Percentiles rank a stretch among this genome's conserved stretches.
Evolutionary conservation across 2,888 invertebrate species (phyloP).

Genomic region (Diaprepes abbreviatus): DNA sequence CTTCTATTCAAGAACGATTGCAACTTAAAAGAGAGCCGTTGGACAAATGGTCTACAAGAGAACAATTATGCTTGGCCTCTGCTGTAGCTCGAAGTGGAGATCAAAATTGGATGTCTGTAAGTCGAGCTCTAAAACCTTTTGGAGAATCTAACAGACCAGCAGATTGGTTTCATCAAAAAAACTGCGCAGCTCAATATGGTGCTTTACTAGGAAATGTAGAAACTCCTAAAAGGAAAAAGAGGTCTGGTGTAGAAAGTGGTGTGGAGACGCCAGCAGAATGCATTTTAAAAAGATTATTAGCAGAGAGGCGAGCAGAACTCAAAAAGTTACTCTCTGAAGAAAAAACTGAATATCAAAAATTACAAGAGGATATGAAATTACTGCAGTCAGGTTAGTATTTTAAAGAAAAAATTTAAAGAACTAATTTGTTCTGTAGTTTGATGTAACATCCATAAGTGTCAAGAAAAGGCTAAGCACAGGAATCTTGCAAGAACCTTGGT

Average conservation of each 20-base stretch:
- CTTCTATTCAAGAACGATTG: constrained; percentile 66
- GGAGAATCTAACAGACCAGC: constrained; percentile 81
- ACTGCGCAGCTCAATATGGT: constrained; percentile 92
- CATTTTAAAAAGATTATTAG: constrained; percentile 81
- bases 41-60: constrained; percentile 89
- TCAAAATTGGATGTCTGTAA: constrained; percentile 93
- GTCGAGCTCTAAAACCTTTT: constrained; percentile 82
- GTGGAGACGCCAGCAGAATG: constrained; percentile 83
- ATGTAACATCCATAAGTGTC: too few species aligned
- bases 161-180: constrained; percentile 93
- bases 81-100: constrained; percentile 89
- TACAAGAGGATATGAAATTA: constrained; percentile 75
- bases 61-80: constrained; percentile 88
- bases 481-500: too few species aligned
- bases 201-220: constrained; percentile 85
- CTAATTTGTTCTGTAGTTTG: too few species aligned
- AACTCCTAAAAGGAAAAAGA: constrained; percentile 87
- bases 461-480: too few species aligned
- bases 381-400: constrained; percentile 69
- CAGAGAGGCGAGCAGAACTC: constrained; percentile 84
- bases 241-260: constrained; percentile 71
- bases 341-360: constrained; percentile 79
- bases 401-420: too few species aligned
- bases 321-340: constrained; percentile 79
- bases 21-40: constrained; percentile 78